Percentiles rank a stretch among this genome's conserved stretches.
Evolutionary conservation across 2,888 invertebrate genomes (phyloP).

Genomic region (Drosophila pegasa): DNA sequence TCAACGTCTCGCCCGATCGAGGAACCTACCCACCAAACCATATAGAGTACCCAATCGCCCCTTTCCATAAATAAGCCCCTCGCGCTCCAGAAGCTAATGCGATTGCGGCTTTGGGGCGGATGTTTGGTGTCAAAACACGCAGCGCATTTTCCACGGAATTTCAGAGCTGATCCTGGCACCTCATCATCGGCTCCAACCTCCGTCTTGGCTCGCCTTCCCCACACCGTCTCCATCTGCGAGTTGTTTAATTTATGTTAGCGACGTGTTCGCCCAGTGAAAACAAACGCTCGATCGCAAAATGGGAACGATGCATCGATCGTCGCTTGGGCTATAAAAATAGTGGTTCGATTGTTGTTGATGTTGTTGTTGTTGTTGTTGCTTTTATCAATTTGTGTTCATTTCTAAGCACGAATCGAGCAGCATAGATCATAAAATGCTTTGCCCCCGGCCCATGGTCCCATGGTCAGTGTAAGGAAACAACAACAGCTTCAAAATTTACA

Average conservation of each 20-base stretch:
- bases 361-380: conserved; percentile 35
- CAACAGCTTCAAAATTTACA: conserved; percentile 65
- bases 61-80: conserved; percentile 5
- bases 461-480: conserved; percentile 45
- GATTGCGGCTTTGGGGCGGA: conserved; percentile 70
- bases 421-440: conserved; percentile 74
- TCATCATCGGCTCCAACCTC: conserved; percentile 3
- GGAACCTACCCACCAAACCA: conserved; percentile 1
- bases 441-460: conserved; percentile 60
- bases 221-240: conserved; percentile 6
- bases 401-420: conserved; percentile 69
- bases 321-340: conserved; percentile 62
- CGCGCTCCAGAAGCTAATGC: conserved; percentile 33
- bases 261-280: conserved; percentile 71
- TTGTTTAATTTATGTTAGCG: conserved; percentile 70
- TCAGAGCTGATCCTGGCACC: conserved; percentile 36
- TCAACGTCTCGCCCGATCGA: conserved; percentile 30
- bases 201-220: not conserved
- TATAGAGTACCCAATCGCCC: not conserved
- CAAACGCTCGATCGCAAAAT: conserved; percentile 46
- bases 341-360: conserved; percentile 17
- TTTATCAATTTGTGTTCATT: conserved; percentile 77
- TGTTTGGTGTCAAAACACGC: conserved; percentile 77
- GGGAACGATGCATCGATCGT: conserved; percentile 54
- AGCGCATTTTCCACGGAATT: conserved; percentile 65